Base-by-base conservation (phyloP, 2,888 invertebrate species). In the Amphipoea lucens region DNA sequence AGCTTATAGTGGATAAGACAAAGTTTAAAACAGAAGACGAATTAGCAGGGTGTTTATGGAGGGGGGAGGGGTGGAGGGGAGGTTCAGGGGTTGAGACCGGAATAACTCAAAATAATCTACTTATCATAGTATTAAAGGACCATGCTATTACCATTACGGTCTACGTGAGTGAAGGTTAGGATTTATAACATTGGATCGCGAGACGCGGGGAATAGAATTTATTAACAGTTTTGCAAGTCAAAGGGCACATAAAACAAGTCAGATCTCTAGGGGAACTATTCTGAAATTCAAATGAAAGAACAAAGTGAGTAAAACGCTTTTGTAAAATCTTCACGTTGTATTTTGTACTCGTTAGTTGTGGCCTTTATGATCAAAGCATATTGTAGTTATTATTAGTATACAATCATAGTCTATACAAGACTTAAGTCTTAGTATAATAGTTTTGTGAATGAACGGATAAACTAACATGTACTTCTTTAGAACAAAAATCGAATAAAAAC, bases 211-310 rank as follows among this genome's bases (percentile, higher is more conserved):
- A 66, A 45, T 62, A 81, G 29, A 78, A 62, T 71, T 78, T 82
- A 54, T 83, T 36, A 14, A 40, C 51, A 70, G 45, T 78, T 81
- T 81, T 83, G 83, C 78, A 81, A 78, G 83, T 83, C 81, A 83
- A 83, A 71, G 68, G 68, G 83, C 29, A 48, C 4, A n/a, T 63
- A 60, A 60, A 70, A 54, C 40, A 54, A 81, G 63, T 42, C 42
- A 29, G 54, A 45, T 57, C 54, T n/a, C 40, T n/a, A 17, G 6
- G 54, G 67, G 14, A 60, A 83, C 60, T 70, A 51, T 66, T 81
- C 40, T 78, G 51, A 70, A 81, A 66, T 60, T 81, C 83, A 83
- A 83, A 81, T 81, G 51, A 66, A 51, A 40, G 40, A 40, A 45
- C 23, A 5, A 66, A 72, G 45, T n/a, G 48, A n/a, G 51, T 54